Evolutionary conservation across 2,888 invertebrate genomes (phyloP).

Genomic region (Ochlodes sylvanus): DNA sequence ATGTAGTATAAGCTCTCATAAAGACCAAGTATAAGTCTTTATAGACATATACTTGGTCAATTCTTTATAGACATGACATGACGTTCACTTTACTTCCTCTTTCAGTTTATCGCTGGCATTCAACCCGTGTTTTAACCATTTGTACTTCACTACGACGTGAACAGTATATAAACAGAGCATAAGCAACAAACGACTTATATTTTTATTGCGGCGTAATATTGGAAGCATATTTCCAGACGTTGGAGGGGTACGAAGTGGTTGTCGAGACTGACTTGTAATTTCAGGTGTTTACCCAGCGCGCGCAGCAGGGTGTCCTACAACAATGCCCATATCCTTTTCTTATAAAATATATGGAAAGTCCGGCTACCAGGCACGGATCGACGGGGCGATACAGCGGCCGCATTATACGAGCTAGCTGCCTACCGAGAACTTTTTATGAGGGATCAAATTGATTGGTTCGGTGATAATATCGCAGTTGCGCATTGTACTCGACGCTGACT

Average conservation of each 20-base stretch:
- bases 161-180: constrained; percentile 43
- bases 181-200: constrained; percentile 51
- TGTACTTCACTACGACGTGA: constrained; percentile 36
- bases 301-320: constrained; percentile 77
- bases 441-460: constrained; percentile 84
- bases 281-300: constrained; percentile 81
- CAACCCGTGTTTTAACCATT: constrained; percentile 32
- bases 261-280: constrained; percentile 79
- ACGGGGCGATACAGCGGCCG: constrained; percentile 70
- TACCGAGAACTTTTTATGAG: constrained; percentile 82
- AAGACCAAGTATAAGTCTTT: no score
- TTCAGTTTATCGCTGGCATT: neutral
- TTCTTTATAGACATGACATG: no score
- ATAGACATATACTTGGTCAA: no score
- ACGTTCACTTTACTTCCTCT: no score
- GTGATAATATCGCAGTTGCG: constrained; percentile 78
- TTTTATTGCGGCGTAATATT: constrained; percentile 81
- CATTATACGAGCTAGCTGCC: constrained; percentile 75
- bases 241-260: constrained; percentile 51
- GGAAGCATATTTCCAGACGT: constrained; percentile 76
- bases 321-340: constrained; percentile 84
- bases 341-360: constrained; percentile 84
- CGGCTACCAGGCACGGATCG: constrained; percentile 79
- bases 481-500: constrained; percentile 58
- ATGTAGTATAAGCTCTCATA: no score